Base-by-base conservation (phyloP, 2,888 invertebrate species). In the Sphaerophoria taeniata region DNA sequence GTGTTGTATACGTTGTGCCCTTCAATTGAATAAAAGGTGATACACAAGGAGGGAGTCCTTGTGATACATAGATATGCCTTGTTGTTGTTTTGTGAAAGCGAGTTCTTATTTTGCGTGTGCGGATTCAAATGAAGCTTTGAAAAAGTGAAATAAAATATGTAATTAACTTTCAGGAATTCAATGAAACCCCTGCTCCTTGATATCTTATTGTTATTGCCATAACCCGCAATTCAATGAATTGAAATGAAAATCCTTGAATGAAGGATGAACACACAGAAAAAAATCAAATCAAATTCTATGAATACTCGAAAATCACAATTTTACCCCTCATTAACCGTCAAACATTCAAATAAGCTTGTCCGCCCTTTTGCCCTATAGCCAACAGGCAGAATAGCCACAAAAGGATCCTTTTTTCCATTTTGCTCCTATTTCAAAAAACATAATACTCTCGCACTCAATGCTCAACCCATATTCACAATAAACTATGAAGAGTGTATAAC, bases 1-100 rank as follows among this genome's bases (percentile, higher is more conserved):
- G 2, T 65, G 14, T 77, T 67, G 51, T 79, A 69, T 67, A 76
- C 67, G 39, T 82, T 85, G 85, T 85, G 85, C 85, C 85, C 85
- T 73, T 85, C 70, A 60, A 77, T 56, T 11, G 45, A 43, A 14
- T 39, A 53, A 80, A 76, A 65, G 69, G 76, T 80, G 80, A 61
- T 73, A 51, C 16, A 12, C 16, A 47, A 31, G 24, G 56, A 47
- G 43, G 11, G 55, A 51, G 24, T 70, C 51, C 58, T 60, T 56
- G 60, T 14, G 34, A 14, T 34, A 24, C 33, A 49, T 73, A 73
- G 82, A 83, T 83, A 83, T 83, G 82, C 56, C 67, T 80, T 36
- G 14, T 7, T 56, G 6, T 55, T n/a, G 1, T 56, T 53, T 9
- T 47, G 76, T 76, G 67, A 70, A 60, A 61, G 72, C 67, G 55